Evolutionary conservation across 2,113 vertebrate species (phyloP).

Genomic region (Nibea albiflora): DNA sequence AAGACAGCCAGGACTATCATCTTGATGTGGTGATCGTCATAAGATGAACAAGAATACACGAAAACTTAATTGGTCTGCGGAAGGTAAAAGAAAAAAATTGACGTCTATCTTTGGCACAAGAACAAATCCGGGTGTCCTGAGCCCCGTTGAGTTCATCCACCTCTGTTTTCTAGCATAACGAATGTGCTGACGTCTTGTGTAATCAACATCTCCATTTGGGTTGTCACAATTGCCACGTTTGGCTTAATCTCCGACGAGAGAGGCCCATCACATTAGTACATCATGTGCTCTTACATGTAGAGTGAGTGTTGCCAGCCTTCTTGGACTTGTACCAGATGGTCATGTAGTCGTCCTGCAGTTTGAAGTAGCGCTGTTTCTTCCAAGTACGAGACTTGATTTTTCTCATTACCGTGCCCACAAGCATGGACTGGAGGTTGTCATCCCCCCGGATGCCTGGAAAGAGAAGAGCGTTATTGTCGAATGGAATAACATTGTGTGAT

Average conservation of each 20-base stretch:
- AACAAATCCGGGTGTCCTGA: too few relatives aligned
- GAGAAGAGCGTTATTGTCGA: not conserved
- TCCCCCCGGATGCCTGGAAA: slow-evolving; percentile 86
- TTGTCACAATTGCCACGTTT: not conserved
- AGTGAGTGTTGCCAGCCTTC: slow-evolving; percentile 88
- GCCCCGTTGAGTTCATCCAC: not conserved
- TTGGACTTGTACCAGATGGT: slow-evolving; percentile 96
- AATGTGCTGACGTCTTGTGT: not conserved
- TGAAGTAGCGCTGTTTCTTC: slow-evolving; percentile 95
- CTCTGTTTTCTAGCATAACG: not conserved
- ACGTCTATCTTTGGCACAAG: too few relatives aligned
- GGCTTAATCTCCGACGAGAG: not conserved
- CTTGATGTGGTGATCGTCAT: not conserved
- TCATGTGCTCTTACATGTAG: slow-evolving; percentile 85
- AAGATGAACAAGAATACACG: not conserved
- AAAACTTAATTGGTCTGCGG: not conserved
- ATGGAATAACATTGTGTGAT: too few relatives aligned
- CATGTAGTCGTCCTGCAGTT: slow-evolving; percentile 93
- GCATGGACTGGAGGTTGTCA: slow-evolving; percentile 90
- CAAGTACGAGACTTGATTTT: slow-evolving; percentile 95
- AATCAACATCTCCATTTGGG: not conserved
- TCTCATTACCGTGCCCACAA: slow-evolving; percentile 89
- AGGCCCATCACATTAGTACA: not conserved
- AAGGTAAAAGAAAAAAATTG: not conserved
- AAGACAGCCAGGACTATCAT: not conserved